These are phyloP conservation scores for Notamacropus eugenii DNA, from an alignment of 2,797 vertebrate species.

Conservation along the genomic window DNA sequence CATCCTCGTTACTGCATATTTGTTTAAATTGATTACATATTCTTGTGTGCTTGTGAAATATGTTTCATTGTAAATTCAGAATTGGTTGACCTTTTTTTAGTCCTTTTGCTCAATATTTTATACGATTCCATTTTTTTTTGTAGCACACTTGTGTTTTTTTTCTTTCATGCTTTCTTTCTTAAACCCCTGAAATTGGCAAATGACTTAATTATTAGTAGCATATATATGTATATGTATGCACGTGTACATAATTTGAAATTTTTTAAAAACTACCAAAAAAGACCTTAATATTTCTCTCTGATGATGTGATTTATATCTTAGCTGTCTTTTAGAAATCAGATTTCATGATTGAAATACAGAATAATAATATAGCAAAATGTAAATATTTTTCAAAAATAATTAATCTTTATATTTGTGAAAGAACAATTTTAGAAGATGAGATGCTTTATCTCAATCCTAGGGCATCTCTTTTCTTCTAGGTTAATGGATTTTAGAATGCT, in stretches of 20 bases:
- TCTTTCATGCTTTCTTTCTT: constrained; percentile 88
- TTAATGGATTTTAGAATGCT: background rate
- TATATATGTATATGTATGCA: background rate
- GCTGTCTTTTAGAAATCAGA: background rate
- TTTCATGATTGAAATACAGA: background rate
- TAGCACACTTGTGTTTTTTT: constrained; percentile 88
- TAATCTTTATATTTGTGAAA: background rate
- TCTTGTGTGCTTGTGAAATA: constrained; percentile 83
- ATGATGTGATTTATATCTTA: background rate
- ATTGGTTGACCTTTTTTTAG: constrained; percentile 95
- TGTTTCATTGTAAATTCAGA: constrained; percentile 96
- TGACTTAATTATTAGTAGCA: constrained; percentile 29
- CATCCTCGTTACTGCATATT: background rate
- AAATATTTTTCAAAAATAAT: background rate
- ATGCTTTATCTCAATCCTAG: background rate
- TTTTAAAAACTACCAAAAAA: background rate
- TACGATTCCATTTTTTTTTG: constrained; percentile 92
- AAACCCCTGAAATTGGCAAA: constrained; percentile 87
- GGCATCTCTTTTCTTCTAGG: background rate
- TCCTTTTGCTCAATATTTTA: constrained; percentile 93
- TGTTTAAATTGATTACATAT: background rate
- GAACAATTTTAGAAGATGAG: background rate
- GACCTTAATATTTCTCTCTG: background rate
- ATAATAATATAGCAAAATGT: background rate
- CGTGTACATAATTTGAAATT: too few species aligned